A percentile compares a stretch with the other conserved stretches of the same genome.
Evolutionary conservation across 2,888 invertebrate genomes (phyloP).

Genomic region (Lepidocyrtinus sp.): DNA sequence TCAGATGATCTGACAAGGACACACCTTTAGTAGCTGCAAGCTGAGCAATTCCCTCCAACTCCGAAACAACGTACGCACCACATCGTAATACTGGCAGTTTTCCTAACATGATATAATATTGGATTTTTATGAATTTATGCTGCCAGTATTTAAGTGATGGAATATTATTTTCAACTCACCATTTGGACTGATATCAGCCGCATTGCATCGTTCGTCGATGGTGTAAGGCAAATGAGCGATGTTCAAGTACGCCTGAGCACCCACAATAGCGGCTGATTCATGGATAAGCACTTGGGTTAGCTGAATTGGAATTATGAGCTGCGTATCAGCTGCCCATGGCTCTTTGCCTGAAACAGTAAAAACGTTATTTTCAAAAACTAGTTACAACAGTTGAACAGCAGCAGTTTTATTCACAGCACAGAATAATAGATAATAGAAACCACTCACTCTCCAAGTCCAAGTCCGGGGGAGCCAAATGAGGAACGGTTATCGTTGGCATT

Average conservation of each 20-base stretch:
- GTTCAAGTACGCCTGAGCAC: slow-evolving; percentile 92
- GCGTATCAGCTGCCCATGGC: slow-evolving; percentile 91
- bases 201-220: slow-evolving; percentile 77
- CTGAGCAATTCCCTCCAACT: slow-evolving; percentile 89
- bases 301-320: slow-evolving; percentile 90
- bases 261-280: slow-evolving; percentile 94
- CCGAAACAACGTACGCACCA: slow-evolving; percentile 90
- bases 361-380: neutral
- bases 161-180: slow-evolving; percentile 71
- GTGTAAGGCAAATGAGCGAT: slow-evolving; percentile 76
- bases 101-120: slow-evolving; percentile 74
- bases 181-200: slow-evolving; percentile 97
- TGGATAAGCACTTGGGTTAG: slow-evolving; percentile 94
- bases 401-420: neutral
- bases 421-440: neutral
- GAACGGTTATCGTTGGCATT: neutral
- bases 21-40: slow-evolving; percentile 76
- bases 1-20: slow-evolving; percentile 81
- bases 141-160: no score
- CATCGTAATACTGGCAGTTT: slow-evolving; percentile 93
- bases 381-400: neutral
- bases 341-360: slow-evolving; percentile 81
- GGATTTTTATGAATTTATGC: neutral
- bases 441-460: slow-evolving; percentile 60
- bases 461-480: slow-evolving; percentile 49